Base-by-base conservation (phyloP, 2,888 invertebrate genomes). In the Archips xylosteana region DNA sequence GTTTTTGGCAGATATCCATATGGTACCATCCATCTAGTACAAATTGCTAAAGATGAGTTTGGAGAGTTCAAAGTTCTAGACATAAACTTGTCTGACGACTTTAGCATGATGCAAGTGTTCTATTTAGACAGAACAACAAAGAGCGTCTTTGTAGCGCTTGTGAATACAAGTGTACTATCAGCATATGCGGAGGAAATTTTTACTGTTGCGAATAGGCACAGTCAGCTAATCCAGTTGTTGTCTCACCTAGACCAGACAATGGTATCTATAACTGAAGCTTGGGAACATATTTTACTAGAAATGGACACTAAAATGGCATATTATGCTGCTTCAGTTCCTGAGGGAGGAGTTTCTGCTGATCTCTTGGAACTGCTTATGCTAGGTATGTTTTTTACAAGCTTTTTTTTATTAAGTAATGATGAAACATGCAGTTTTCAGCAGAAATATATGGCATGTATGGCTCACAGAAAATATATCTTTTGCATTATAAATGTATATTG, bases 201-300 rank as follows among this genome's bases (percentile, higher is more conserved):
- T 85, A 90, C 96, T 36, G 92, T 98, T 61, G 97, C 97, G 1
- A 94, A 96, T 62, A 97, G 97, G 84, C 96, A 97, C 89, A 96
- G 96, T 8, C 96, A 97, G 83, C 95, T 98, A 42, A 88, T 96
- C 12, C 95, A 96, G 80, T 95, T 98, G 57, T 94, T 97, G 83
- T 95, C 96, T 82, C 95, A 95, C 76, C 91, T 98, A 47, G 96
- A 96, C 70, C 96, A 96, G 79, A 97, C 98, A 0, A 96, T 98
- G 89, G 95, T 96, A 79, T 96, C 97, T 8, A 97, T 98, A 78
- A 96, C 96, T 54, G 99, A 99, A 90, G 97, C 98, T 0, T 99
- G 98, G 98, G 99, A 99, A 87, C 98, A 97, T 77, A 98, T 99
- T 82, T 94, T 99, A 51, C 88, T 98, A 60, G 99, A 99, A 93